phyloP scores from a whole-genome alignment of 1,140 invertebrate genomes.

The Hyposmocoma kahamanoa region DNA sequence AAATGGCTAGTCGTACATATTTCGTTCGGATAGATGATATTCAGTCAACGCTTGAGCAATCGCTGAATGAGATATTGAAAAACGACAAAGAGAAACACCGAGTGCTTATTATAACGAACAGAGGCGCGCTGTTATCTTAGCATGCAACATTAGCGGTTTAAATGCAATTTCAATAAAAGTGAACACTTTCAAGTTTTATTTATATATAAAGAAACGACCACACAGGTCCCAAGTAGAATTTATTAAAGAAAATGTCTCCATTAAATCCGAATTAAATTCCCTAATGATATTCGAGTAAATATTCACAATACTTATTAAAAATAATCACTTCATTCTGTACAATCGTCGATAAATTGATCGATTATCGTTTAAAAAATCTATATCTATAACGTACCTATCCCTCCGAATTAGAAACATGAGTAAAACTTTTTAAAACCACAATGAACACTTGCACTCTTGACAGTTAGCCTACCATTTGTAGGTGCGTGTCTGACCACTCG shows the following conservation, averaged over 20 bases:
- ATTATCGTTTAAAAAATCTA: conserved; percentile 46
- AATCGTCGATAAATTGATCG: conserved; percentile 42
- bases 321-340: conserved; percentile 55
- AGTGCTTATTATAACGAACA: neutral
- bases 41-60: conserved; percentile 62
- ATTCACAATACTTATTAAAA: conserved; percentile 62
- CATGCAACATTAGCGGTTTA: conserved; percentile 67
- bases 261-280: conserved; percentile 49
- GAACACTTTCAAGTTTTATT: conserved; percentile 62
- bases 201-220: conserved; percentile 51
- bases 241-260: conserved; percentile 34
- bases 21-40: conserved; percentile 14
- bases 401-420: conserved; percentile 53
- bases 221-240: conserved; percentile 25
- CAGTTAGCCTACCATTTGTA: conserved; percentile 12
- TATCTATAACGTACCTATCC: conserved; percentile 44
- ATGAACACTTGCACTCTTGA: conserved; percentile 54
- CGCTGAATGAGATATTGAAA: conserved; percentile 33
- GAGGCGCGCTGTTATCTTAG: conserved; percentile 34
- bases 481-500: conserved; percentile 3
- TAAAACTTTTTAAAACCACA: conserved; percentile 60
- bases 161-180: conserved; percentile 63
- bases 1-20: conserved; percentile 1
- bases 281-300: conserved; percentile 69
- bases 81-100: conserved; percentile 11